Evolutionary conservation across 2,797 vertebrate genomes (phyloP).

Genomic region (Chrosomus eos): DNA sequence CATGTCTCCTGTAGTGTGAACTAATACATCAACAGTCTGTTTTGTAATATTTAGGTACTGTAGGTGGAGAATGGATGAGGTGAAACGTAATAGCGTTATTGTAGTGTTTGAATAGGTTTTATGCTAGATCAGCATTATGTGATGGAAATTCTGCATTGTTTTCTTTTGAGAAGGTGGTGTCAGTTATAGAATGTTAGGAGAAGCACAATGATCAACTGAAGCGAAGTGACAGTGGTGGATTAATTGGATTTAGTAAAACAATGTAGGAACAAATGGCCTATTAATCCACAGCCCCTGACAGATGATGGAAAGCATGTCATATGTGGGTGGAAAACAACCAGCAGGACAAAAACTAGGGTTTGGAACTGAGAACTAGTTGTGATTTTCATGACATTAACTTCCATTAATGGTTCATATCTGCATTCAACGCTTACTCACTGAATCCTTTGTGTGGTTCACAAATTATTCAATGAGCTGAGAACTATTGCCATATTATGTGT

Average conservation of each 20-base stretch:
- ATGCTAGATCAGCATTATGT: conserved; percentile 3
- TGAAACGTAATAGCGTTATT: background rate
- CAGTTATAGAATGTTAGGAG: background rate
- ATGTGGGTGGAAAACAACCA: background rate
- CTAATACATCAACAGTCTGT: background rate
- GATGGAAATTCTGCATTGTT: conserved; percentile 20
- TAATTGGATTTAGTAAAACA: conserved; percentile 1
- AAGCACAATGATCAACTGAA: conserved; percentile 1
- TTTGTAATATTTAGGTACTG: background rate
- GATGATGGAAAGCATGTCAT: background rate
- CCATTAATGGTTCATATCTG: background rate
- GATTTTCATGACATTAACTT: background rate
- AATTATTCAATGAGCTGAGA: background rate
- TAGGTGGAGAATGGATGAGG: background rate
- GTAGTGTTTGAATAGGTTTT: conserved; percentile 3
- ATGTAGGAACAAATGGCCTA: background rate
- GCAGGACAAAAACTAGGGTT: background rate
- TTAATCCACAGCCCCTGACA: conserved; percentile 1
- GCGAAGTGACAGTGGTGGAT: background rate
- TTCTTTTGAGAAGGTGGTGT: background rate
- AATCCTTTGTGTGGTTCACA: background rate
- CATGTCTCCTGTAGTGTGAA: background rate
- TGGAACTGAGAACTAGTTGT: background rate
- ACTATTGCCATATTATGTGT: background rate
- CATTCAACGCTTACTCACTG: background rate